These are phyloP conservation scores for Rhagophthalmus giganteus DNA, from an alignment of 2,888 invertebrate species.

Conservation along the genomic window DNA sequence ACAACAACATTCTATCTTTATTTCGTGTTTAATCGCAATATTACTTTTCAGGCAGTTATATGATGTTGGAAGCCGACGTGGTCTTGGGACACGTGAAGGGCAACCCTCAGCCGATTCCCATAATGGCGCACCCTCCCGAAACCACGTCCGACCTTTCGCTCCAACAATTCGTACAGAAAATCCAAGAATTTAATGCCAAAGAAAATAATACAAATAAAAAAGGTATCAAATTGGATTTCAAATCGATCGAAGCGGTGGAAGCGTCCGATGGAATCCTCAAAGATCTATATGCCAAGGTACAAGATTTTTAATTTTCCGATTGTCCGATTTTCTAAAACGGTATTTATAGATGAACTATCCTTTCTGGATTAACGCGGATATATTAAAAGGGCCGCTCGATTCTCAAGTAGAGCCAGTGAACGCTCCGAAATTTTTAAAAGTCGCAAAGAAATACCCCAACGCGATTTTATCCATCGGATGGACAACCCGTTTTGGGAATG, in stretches of 20 bases:
- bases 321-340: too few relatives aligned
- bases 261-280: conserved; percentile 59
- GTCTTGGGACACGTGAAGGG: conserved; percentile 65
- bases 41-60: conserved; percentile 14
- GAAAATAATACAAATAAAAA: conserved; percentile 60
- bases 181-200: conserved; percentile 58
- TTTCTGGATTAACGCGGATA: conserved; percentile 88
- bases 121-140: conserved; percentile 87
- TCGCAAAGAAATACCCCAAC: conserved; percentile 61
- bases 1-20: conserved; percentile 11
- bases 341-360: conserved; percentile 69
- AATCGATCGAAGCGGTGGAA: conserved; percentile 73
- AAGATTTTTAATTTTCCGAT: background rate
- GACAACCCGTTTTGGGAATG: conserved; percentile 71
- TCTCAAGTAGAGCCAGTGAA: conserved; percentile 65
- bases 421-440: conserved; percentile 64
- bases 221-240: conserved; percentile 89
- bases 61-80: conserved; percentile 87
- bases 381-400: conserved; percentile 74
- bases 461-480: conserved; percentile 80
- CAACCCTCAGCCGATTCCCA: conserved; percentile 60
- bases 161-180: conserved; percentile 64
- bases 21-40: background rate
- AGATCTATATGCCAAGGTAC: conserved; percentile 22
- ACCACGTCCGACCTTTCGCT: conserved; percentile 74